Evolutionary conservation across 2,888 invertebrate genomes (phyloP), one percentile per base, ranked within the genome.

Genomic region (Ochlodes sylvanus): DNA sequence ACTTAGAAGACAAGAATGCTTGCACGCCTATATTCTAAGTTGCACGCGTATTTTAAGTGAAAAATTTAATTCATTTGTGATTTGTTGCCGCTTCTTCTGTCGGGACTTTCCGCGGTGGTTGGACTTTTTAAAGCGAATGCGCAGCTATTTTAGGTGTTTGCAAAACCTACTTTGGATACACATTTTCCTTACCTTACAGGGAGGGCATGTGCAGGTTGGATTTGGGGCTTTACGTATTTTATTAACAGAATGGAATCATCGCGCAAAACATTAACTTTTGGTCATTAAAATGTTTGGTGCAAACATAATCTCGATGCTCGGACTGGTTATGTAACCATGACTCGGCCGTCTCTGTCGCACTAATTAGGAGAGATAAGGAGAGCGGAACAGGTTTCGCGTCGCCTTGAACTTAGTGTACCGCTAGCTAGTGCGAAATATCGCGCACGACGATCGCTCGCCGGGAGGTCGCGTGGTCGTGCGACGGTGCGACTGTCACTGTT

Each of bases 331-430:
- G 58, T 66, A 66, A 66, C 47, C 41, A 12, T n/a, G 17, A n/a
- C 12, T 52, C 27, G 14, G 7, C 34, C 19, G 57, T 60, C 66
- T 66, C 42, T 9, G 41, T 42, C 42, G n/a, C 27, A 7, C 15
- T 19, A 42, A 42, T 32, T 15, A 56, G 34, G 61, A 54, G 52
- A 41, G 58, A 70, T 54, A 54, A 64, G 56, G 66, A 56, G 7
- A 64, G 70, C 62, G 47, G 68, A 72, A 73, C 73, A 68, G 72
- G 73, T 73, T 73, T 71, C 56, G 69, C 71, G 62, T 68, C 60
- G 68, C 72, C 72, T 73, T 73, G 73, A 73, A 73, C 73, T 62
- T 70, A 70, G 5, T 42, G 58, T 69, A 66, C 69, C 69, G 57
- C 55, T 57, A 71, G 27, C 27, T n/a, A 61, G 14, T 65, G 54